Conservation (phyloP, 2,888 invertebrate species). For the Hipparchia sbordonii region DNA sequence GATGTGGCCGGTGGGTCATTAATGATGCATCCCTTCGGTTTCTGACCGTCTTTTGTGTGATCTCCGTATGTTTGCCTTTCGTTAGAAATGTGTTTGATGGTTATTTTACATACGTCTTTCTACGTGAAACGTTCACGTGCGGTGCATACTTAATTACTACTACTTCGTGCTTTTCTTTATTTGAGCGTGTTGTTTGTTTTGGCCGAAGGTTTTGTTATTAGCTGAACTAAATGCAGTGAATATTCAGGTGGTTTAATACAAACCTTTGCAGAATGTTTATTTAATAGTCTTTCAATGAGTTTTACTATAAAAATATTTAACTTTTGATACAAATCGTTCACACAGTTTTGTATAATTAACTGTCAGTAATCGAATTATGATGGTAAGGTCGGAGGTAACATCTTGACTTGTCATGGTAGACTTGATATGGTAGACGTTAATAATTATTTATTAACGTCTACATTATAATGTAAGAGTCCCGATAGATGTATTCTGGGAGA, state of each 20-base stretch:
- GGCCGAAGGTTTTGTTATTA: slow-evolving; percentile 8
- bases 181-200: slow-evolving; percentile 31
- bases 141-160: slow-evolving; percentile 42
- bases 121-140: slow-evolving; percentile 30
- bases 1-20: slow-evolving; percentile 68
- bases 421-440: no score
- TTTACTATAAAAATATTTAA: not conserved
- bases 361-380: no score
- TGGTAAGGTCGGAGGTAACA: no score
- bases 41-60: slow-evolving; percentile 70
- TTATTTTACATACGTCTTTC: slow-evolving; percentile 44
- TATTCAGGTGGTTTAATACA: slow-evolving; percentile 10
- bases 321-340: no score
- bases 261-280: slow-evolving; percentile 18
- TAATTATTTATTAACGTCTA: no score
- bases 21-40: slow-evolving; percentile 69
- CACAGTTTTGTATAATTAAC: no score
- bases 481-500: no score
- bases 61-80: slow-evolving; percentile 53
- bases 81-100: slow-evolving; percentile 42
- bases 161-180: slow-evolving; percentile 40
- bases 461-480: no score
- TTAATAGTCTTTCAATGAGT: not conserved
- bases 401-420: no score
- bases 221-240: slow-evolving; percentile 3